Conservation (phyloP, 2,797 vertebrate species). For the Vespertilio murinus region DNA sequence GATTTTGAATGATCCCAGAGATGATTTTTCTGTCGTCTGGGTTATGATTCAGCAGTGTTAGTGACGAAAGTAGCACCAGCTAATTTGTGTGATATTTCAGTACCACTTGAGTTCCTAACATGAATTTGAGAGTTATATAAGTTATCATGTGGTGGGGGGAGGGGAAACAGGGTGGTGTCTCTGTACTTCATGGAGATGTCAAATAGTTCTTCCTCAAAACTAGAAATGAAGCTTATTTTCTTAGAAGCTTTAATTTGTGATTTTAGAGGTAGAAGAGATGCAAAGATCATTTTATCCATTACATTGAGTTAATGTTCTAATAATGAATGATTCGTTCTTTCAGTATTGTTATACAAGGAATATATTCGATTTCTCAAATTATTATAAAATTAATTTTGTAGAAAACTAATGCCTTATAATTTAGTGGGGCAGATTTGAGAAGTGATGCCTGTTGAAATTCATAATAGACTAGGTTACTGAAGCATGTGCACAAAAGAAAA, state of each 20-base stretch:
- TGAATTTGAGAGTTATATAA: slow-evolving; percentile 28
- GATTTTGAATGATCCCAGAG: not conserved
- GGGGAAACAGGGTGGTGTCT: not conserved
- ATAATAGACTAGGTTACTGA: not conserved
- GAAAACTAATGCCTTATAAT: not conserved
- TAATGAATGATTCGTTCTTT: not conserved
- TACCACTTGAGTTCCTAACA: slow-evolving; percentile 8
- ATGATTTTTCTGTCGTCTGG: slow-evolving; percentile 27
- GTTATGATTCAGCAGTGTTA: slow-evolving; percentile 4
- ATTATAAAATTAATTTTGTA: slow-evolving; percentile 9
- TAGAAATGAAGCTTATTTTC: not conserved
- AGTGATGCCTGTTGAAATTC: not conserved
- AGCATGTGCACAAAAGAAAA: not conserved
- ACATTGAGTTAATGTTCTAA: not conserved
- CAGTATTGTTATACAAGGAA: not conserved
- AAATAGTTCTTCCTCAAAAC: slow-evolving; percentile 37
- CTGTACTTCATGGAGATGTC: slow-evolving; percentile 1
- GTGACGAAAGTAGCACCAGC: slow-evolving; percentile 13
- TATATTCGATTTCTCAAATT: not conserved
- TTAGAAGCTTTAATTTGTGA: slow-evolving; percentile 24
- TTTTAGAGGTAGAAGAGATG: not conserved
- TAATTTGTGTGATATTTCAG: not conserved
- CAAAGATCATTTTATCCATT: not conserved
- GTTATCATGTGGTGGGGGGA: not conserved
- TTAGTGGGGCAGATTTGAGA: slow-evolving; percentile 11